Conservation (phyloP, 2,113 vertebrate species). For the Rattus rattus region DNA sequence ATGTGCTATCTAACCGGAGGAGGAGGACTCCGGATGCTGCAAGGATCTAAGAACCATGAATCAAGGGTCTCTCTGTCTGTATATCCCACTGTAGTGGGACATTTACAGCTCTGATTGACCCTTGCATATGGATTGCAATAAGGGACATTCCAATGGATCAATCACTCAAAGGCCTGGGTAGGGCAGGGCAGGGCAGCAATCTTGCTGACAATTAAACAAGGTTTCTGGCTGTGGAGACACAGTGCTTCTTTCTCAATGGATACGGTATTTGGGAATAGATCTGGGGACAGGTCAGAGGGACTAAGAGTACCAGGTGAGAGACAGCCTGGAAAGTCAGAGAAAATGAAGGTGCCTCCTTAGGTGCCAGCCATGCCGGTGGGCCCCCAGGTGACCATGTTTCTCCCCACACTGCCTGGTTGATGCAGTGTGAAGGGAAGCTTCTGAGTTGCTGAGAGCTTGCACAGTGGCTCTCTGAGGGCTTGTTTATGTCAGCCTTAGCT, state of each 20-base stretch:
- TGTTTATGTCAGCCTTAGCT: not conserved
- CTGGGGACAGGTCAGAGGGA: not conserved
- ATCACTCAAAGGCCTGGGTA: not conserved
- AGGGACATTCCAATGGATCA: not conserved
- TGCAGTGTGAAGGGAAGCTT: not conserved
- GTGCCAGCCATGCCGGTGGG: fast-evolving
- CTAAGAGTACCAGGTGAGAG: too few species aligned
- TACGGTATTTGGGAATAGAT: not conserved
- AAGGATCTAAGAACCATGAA: not conserved
- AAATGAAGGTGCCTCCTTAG: not conserved
- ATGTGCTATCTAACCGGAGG: not conserved
- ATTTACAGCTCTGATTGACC: not conserved
- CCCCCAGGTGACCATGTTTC: fast-evolving
- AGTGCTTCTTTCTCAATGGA: not conserved
- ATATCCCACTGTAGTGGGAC: not conserved
- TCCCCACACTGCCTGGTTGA: not conserved
- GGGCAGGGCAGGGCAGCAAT: not conserved
- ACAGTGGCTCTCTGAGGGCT: not conserved
- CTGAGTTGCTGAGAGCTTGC: not conserved
- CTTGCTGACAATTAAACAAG: not conserved
- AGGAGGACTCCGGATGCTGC: not conserved
- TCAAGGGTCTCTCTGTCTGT: not conserved
- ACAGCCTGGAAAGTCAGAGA: not conserved
- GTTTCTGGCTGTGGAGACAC: not conserved
- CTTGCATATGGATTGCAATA: not conserved